Conservation (phyloP, 2,797 vertebrate species). For the Mycteria americana region DNA sequence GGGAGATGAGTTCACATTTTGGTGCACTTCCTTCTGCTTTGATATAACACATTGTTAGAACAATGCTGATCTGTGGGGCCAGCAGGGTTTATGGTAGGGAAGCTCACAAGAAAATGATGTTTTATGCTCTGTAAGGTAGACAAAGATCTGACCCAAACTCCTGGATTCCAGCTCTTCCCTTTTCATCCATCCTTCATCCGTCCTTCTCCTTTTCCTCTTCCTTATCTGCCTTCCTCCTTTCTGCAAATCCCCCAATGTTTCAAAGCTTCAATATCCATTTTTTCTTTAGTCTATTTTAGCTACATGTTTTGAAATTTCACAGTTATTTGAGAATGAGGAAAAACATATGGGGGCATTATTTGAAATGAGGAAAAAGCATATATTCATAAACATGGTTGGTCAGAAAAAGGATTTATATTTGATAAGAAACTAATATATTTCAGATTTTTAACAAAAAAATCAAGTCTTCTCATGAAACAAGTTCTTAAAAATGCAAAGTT, state of each 20-base stretch:
- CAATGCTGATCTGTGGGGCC: neutral
- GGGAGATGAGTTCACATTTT: neutral
- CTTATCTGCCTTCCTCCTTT: neutral
- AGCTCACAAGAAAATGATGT: neutral
- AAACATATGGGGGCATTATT: neutral
- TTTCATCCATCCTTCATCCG: neutral
- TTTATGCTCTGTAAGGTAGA: neutral
- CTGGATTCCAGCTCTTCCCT: neutral
- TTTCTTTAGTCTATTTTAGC: neutral
- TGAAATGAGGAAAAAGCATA: neutral
- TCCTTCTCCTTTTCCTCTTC: neutral
- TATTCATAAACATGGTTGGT: neutral
- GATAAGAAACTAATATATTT: neutral
- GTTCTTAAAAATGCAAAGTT: neutral
- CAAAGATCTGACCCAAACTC: neutral
- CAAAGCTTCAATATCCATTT: neutral
- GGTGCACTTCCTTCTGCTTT: neutral
- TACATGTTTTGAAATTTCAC: neutral
- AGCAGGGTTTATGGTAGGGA: neutral
- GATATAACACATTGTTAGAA: neutral
- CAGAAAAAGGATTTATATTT: neutral
- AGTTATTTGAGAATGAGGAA: neutral
- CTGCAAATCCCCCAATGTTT: neutral
- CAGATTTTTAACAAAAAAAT: neutral
- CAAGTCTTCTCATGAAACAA: neutral